Conservation (phyloP, 2,797 vertebrate genomes). For the Gallirallus australis region DNA sequence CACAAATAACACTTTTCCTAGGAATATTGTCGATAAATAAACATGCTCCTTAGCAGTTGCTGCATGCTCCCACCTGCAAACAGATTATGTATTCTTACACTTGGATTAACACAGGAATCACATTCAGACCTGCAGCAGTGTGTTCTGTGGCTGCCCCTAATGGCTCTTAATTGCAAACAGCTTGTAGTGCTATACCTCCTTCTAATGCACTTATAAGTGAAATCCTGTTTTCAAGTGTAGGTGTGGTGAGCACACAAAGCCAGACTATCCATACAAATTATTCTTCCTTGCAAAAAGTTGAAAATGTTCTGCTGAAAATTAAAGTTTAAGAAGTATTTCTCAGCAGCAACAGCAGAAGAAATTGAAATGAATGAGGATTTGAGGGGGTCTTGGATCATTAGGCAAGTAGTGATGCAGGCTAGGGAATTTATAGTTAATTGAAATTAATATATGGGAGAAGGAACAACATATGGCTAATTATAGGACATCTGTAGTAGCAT, state of each 20-base stretch:
- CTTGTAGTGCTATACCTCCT: background rate
- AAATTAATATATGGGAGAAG: constrained; percentile 23
- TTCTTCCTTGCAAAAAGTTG: background rate
- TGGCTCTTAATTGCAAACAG: constrained; percentile 14
- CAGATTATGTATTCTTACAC: background rate
- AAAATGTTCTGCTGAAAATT: background rate
- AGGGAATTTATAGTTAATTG: constrained; percentile 2
- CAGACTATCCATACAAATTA: background rate
- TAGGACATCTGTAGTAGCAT: constrained; percentile 37
- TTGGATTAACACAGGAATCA: background rate
- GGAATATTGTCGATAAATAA: background rate
- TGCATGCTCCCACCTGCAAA: background rate
- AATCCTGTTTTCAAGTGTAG: background rate
- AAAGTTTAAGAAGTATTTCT: background rate
- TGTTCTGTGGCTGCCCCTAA: background rate
- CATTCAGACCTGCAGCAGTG: background rate
- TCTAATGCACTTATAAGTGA: background rate
- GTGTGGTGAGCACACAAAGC: background rate
- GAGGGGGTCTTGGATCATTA: background rate
- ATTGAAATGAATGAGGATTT: background rate
- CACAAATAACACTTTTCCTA: background rate
- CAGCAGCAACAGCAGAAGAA: background rate
- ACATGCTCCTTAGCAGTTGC: background rate
- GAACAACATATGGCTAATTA: constrained; percentile 45
- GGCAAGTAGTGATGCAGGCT: background rate